A percentile compares a stretch with the other conserved stretches of the same genome.
phyloP scores from a whole-genome alignment of 2,888 invertebrate genomes.

The Miltochrista miniata region DNA sequence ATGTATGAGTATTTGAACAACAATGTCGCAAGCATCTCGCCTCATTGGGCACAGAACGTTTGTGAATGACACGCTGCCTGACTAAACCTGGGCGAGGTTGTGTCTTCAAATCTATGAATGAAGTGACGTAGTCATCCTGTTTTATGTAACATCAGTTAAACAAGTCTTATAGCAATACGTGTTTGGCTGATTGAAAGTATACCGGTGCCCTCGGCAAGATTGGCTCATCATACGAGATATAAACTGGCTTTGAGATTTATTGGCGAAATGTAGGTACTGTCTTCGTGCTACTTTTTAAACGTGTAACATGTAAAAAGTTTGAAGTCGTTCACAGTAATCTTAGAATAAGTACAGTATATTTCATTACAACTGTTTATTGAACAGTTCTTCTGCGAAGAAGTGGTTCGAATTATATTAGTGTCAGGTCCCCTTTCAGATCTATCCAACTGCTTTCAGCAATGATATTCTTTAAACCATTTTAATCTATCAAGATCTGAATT shows the following conservation, averaged over 20 bases:
- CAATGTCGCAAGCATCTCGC: conserved; percentile 44
- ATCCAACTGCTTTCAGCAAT: too few relatives aligned
- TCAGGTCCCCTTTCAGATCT: too few relatives aligned
- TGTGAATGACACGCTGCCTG: conserved; percentile 50
- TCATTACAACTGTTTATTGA: too few relatives aligned
- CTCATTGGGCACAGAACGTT: conserved; percentile 47
- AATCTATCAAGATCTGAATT: too few relatives aligned
- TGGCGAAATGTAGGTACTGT: too few relatives aligned
- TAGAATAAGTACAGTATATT: too few relatives aligned
- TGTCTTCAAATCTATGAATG: conserved; percentile 55
- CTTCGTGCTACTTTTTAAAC: too few relatives aligned
- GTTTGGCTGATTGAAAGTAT: not conserved
- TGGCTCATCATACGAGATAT: conserved; percentile 17
- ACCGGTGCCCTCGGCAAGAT: not conserved
- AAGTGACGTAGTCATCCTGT: conserved; percentile 39
- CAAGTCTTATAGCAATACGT: conserved; percentile 1
- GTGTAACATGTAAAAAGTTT: too few relatives aligned
- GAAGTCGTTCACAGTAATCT: too few relatives aligned
- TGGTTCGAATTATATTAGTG: too few relatives aligned
- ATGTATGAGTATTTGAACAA: conserved; percentile 38
- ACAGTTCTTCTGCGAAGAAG: too few relatives aligned
- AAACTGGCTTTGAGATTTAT: conserved; percentile 6
- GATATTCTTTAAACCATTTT: too few relatives aligned
- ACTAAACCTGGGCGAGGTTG: conserved; percentile 44
- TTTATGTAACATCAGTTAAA: conserved; percentile 26